Evolutionary conservation across 2,888 invertebrate genomes (phyloP).

Genomic region (Falcaria lacertinaria): DNA sequence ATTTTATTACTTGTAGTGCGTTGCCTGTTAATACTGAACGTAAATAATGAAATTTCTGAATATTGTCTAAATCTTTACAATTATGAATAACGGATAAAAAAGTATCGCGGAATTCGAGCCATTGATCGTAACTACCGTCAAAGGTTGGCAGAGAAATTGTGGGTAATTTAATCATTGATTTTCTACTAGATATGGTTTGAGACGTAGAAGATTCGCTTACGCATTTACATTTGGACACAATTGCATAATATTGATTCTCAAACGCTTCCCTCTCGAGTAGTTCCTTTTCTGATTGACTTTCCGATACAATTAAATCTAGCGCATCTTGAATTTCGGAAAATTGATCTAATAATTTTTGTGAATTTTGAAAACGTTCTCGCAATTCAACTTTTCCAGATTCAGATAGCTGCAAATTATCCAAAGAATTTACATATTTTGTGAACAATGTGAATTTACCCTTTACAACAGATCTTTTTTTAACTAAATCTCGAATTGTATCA

Average conservation of each 20-base stretch:
- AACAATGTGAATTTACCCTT: background rate
- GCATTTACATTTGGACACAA: conserved; percentile 4
- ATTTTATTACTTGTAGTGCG: conserved; percentile 10
- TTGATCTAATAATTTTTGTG: background rate
- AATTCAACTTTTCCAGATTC: background rate
- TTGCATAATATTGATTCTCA: conserved; percentile 3
- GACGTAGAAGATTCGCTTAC: background rate
- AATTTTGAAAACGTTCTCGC: background rate
- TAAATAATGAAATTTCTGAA: conserved; percentile 14
- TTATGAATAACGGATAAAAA: conserved; percentile 9
- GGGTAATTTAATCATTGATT: conserved; percentile 4
- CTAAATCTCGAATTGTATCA: too few species aligned
- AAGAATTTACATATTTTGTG: background rate
- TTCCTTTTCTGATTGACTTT: background rate
- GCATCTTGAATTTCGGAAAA: background rate
- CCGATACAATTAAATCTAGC: background rate
- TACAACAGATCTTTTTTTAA: too few species aligned
- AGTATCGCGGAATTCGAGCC: conserved; percentile 9
- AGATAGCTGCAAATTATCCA: background rate
- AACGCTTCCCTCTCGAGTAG: background rate
- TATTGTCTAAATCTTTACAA: conserved; percentile 2
- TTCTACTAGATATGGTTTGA: too few species aligned
- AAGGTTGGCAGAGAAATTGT: conserved; percentile 3
- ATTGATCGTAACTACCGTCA: conserved; percentile 7
- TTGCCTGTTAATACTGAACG: conserved; percentile 8